Evolutionary conservation across 2,888 invertebrate species (phyloP).

Genomic region (Pristionchus exspectatus): DNA sequence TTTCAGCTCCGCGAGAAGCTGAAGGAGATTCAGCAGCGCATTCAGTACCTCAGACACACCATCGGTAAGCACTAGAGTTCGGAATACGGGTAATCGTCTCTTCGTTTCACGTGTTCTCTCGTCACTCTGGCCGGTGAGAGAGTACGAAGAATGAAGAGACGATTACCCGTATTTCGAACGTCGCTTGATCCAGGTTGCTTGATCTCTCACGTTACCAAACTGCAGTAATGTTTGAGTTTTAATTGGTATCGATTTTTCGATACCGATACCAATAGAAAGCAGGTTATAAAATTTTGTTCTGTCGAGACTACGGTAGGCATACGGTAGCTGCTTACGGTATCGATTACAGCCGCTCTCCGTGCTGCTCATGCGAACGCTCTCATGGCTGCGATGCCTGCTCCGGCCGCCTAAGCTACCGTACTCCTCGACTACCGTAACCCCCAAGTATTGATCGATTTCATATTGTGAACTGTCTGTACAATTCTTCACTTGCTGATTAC

Average conservation of each 20-base stretch:
- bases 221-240: not conserved
- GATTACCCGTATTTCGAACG: too few species aligned
- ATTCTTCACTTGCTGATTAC: too few species aligned
- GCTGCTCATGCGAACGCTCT: not conserved
- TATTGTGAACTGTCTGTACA: too few species aligned
- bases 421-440: not conserved
- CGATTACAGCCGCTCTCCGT: not conserved
- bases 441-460: not conserved
- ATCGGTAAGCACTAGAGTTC: not conserved
- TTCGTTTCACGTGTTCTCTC: too few species aligned
- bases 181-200: too few species aligned
- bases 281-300: too few species aligned
- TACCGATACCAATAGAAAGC: too few species aligned
- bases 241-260: too few species aligned
- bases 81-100: too few species aligned
- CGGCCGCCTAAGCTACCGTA: slow-evolving; percentile 25
- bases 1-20: not conserved
- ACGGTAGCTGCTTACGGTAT: not conserved
- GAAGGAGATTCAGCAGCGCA: not conserved
- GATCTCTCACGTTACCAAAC: not conserved
- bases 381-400: not conserved
- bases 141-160: too few species aligned
- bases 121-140: too few species aligned
- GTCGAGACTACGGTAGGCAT: not conserved
- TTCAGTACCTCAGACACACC: not conserved